Base-by-base conservation (phyloP, 2,888 invertebrate genomes). In the Diaprepes abbreviatus region DNA sequence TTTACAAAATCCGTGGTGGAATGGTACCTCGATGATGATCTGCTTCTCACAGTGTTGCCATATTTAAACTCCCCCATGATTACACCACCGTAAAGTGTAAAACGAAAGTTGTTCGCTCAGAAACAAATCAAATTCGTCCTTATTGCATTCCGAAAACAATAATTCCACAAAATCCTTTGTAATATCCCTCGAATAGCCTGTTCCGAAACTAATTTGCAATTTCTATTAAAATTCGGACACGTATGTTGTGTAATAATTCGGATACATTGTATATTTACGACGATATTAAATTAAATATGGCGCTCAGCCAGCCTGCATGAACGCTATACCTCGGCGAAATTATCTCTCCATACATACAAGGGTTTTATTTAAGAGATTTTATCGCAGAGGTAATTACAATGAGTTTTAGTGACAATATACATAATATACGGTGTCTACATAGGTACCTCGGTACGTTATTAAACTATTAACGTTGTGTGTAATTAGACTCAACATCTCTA, bases 211-310 rank as follows among this genome's bases (percentile, higher is more conserved):
- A 67, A 67, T 78, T 75, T 76, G 78, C 78, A 79, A 79, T 80
- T 78, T 77, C 77, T 77, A 77, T 77, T 79, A 79, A 79, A 78
- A 79, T 79, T 78, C 78, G 78, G 75, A 75, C 78, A 79, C 76
- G 79, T 78, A 78, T 79, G 77, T 78, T 79, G 78, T 77, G 74
- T 77, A 78, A 78, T 79, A 77, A 79, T 80, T 77, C 74, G 76
- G 75, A 75, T 78, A 79, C 77, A 77, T 79, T 77, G 77, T 76
- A 74, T 77, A 79, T 79, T 79, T 79, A 79, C 77, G 72, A 74
- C 74, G 74, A 71, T 77, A 79, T 78, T 77, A 79, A 79, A 78
- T 77, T 78, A 77, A 77, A 78, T 78, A 77, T 76, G 76, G 75
- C 74, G 74, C 67, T 67, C 43, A 55, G 33, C 55, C 48, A 35